phyloP scores from a whole-genome alignment of 2,888 invertebrate genomes.

The Heliconius sara region DNA sequence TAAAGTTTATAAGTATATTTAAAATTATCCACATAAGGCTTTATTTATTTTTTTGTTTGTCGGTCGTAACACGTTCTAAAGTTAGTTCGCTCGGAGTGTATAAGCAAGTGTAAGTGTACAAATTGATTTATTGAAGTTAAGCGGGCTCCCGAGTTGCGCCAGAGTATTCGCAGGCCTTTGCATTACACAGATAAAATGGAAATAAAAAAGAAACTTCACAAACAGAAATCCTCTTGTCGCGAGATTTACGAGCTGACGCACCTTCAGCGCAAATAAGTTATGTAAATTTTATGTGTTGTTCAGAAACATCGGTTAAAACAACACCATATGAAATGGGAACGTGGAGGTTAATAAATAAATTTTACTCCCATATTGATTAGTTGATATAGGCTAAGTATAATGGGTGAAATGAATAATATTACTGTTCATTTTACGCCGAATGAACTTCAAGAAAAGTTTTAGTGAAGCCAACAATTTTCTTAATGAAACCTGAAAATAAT shows the following conservation, averaged over 20 bases:
- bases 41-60: constrained; percentile 64
- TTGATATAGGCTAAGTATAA: constrained; percentile 57
- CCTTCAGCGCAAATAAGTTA: constrained; percentile 77
- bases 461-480: constrained; percentile 79
- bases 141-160: constrained; percentile 77
- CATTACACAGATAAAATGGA: constrained; percentile 81
- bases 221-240: constrained; percentile 83
- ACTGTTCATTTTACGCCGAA: constrained; percentile 78
- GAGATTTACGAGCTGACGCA: constrained; percentile 82
- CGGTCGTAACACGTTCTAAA: constrained; percentile 71
- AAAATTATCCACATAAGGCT: constrained; percentile 30
- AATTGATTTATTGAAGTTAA: constrained; percentile 84
- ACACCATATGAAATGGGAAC: constrained; percentile 26
- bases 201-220: constrained; percentile 83
- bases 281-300: constrained; percentile 78
- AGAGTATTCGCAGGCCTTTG: constrained; percentile 80
- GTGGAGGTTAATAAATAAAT: constrained; percentile 30
- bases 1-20: no score
- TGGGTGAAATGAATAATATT: constrained; percentile 72
- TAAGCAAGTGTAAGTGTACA: constrained; percentile 81
- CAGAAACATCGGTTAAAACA: constrained; percentile 57
- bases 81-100: constrained; percentile 62
- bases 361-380: constrained; percentile 32
- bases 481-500: constrained; percentile 75
- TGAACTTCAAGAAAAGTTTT: constrained; percentile 78